A percentile compares a stretch with the other conserved stretches of the same genome.
phyloP scores from a whole-genome alignment of 1,140 invertebrate genomes.

The Zaprionus nigranus region DNA sequence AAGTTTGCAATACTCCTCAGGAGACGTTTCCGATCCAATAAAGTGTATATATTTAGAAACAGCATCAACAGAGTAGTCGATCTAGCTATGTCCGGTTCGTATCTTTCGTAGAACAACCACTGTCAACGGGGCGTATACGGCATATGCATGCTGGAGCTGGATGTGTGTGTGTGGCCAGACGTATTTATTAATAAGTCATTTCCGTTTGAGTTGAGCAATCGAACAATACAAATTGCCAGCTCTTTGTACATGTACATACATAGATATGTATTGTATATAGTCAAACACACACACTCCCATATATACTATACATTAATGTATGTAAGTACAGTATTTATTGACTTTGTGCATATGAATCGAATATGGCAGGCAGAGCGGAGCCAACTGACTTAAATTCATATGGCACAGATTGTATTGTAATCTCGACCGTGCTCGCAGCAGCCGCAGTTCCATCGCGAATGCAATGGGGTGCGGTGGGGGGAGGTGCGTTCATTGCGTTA shows the following conservation, averaged over 20 bases:
- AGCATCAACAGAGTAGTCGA: no score
- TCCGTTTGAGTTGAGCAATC: constrained; percentile 46
- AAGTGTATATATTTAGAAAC: no score
- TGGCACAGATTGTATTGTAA: constrained; percentile 40
- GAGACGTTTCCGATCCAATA: no score
- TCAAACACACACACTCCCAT: neutral
- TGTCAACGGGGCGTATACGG: neutral
- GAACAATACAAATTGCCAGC: constrained; percentile 46
- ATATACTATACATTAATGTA: neutral
- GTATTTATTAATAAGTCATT: constrained; percentile 51
- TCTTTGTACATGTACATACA: constrained; percentile 8
- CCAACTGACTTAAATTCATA: constrained; percentile 43
- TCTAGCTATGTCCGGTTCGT: no score
- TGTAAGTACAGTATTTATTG: constrained; percentile 12
- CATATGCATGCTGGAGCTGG: neutral
- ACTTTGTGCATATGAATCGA: constrained; percentile 6
- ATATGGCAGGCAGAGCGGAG: neutral
- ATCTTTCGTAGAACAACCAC: no score
- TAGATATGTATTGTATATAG: neutral
- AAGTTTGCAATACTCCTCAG: no score
- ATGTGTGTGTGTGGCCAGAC: constrained; percentile 23
- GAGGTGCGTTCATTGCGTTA: constrained; percentile 19
- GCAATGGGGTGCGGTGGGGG: neutral
- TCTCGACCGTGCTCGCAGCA: constrained; percentile 16
- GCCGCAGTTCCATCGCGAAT: neutral